A percentile compares a stretch with the other conserved stretches of the same genome.
Evolutionary conservation across 2,888 invertebrate genomes (phyloP).

Genomic region (Aromia moschata): DNA sequence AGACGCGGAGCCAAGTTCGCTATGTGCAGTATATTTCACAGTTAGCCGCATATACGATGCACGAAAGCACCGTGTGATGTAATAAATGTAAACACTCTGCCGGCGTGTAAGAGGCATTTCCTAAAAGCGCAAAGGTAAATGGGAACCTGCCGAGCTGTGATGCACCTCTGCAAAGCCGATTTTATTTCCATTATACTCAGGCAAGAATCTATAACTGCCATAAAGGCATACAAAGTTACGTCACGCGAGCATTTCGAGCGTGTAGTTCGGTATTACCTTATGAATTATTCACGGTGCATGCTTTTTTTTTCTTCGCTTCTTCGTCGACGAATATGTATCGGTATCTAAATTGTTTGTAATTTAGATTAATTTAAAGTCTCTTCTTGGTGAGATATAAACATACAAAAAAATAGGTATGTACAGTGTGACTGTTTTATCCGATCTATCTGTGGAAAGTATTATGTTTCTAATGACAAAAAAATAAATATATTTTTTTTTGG

Average conservation of each 20-base stretch:
- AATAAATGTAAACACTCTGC: constrained; percentile 19
- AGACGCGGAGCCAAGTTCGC: no score
- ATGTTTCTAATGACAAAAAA: no score
- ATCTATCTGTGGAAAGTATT: no score
- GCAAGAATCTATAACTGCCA: constrained; percentile 10
- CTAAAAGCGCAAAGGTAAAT: constrained; percentile 17
- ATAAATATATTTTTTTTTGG: no score
- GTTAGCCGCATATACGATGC: no score
- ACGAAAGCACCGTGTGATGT: background rate
- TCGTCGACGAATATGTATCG: no score
- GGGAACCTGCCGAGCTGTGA: constrained; percentile 10
- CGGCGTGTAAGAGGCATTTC: constrained; percentile 9
- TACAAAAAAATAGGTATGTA: no score
- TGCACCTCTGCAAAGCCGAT: constrained; percentile 11
- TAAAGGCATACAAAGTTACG: background rate
- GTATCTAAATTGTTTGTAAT: no score
- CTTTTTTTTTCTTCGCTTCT: background rate
- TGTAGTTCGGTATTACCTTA: background rate
- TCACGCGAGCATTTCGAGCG: background rate
- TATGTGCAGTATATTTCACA: no score
- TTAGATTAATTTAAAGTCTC: no score
- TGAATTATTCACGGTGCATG: constrained; percentile 11
- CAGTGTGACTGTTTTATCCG: no score
- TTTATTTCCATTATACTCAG: constrained; percentile 16
- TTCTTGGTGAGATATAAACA: no score